Base-by-base conservation (phyloP, 2,888 invertebrate species). In the Acleris laterana region DNA sequence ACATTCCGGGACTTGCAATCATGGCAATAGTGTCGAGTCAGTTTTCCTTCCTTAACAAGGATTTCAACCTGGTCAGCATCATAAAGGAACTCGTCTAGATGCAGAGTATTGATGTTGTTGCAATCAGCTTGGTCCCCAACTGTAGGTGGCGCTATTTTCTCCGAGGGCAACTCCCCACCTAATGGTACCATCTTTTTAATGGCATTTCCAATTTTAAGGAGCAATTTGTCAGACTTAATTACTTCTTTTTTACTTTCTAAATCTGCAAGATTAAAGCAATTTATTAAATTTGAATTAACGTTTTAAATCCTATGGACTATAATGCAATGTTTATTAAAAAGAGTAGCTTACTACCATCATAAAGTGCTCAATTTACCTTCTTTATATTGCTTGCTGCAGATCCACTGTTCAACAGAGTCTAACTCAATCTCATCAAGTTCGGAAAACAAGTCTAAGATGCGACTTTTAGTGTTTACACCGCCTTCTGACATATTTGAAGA, bases 81-180 rank as follows among this genome's bases (percentile, higher is more conserved):
- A 87, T 95, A 96, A 0, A 96, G 88, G 77, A 96, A 96, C 50
- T 94, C 95, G 86, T 96, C 96, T 0, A 96, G 91, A 81, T 96
- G 95, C 16, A 93, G 85, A 3, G 95, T 94, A 61, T 93, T 93
- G 3, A 80, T 74, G 22, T 87, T 82, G 69, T 90, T 89, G 72
- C 94, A 94, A 75, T 94, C 94, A 11, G 94, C 84, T 81, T 93
- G 93, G 59, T 89, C 85, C 6, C 93, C 93, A 42, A 87, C 78
- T 19, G 72, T 80, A 16, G 93, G 93, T 49, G 91, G 89, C 48
- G 75, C 74, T 70, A 90, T 92, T 9, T 70, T 84, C 77, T 93
- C 93, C 1, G 89, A 79, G 22, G 82, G 70, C 83, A 93, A 81
- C 74, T 90, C 88, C 52, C 85, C 90, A 70, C 84, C 82, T 73